phyloP scores from a whole-genome alignment of 1,140 invertebrate species.

The Homarus americanus region DNA sequence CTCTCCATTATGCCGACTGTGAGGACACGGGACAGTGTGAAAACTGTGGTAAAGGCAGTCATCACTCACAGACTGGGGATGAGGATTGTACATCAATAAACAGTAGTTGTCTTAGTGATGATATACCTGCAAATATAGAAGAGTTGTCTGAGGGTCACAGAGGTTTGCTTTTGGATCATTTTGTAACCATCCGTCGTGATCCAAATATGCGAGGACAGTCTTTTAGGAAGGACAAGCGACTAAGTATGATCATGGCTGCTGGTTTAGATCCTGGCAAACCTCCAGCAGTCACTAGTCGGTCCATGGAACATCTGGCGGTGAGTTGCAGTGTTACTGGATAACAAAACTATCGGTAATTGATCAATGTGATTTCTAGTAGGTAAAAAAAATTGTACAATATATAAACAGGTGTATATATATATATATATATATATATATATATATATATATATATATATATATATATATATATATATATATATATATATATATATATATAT shows the following conservation, averaged over 20 bases:
- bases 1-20: slow-evolving; percentile 65
- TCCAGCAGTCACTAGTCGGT: slow-evolving; percentile 34
- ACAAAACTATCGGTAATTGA: too few species aligned
- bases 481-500: too few species aligned
- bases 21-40: slow-evolving; percentile 57
- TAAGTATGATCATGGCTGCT: slow-evolving; percentile 28
- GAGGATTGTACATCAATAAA: slow-evolving; percentile 31
- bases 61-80: slow-evolving; percentile 10
- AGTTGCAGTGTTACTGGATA: too few species aligned
- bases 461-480: too few species aligned
- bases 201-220: slow-evolving; percentile 1
- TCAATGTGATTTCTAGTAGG: too few species aligned
- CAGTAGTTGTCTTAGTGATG: slow-evolving; percentile 46
- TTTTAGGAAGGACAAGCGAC: slow-evolving; percentile 47
- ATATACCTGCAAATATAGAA: slow-evolving; percentile 17
- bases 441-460: too few species aligned
- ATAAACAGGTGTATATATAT: too few species aligned
- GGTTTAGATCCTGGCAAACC: slow-evolving; percentile 52
- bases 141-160: background rate
- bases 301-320: slow-evolving; percentile 61
- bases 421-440: too few species aligned
- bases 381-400: too few species aligned
- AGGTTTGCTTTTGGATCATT: slow-evolving; percentile 18
- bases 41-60: slow-evolving; percentile 22
- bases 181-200: slow-evolving; percentile 48